A percentile compares a stretch with the other conserved stretches of the same genome.
These are phyloP conservation scores for Misgurnus anguillicaudatus DNA, from an alignment of 2,113 vertebrate species.

Conservation along the genomic window DNA sequence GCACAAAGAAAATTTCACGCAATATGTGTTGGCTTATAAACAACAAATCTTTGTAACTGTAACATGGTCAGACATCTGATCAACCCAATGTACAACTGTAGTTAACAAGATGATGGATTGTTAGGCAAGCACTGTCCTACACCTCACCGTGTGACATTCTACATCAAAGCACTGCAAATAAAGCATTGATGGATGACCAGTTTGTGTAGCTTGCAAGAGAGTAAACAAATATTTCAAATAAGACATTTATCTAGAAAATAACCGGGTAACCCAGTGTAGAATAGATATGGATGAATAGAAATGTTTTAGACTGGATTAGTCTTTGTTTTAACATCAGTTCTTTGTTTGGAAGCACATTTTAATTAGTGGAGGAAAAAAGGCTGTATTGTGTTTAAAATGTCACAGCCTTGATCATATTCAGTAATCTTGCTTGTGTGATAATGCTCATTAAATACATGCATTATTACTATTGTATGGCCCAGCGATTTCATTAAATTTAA, in stretches of 20 bases:
- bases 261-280: too few relatives aligned
- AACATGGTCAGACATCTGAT: not conserved
- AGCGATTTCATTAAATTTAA: not conserved
- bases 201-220: not conserved
- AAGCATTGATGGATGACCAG: conserved; percentile 23
- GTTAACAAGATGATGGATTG: conserved; percentile 28
- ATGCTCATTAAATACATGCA: not conserved
- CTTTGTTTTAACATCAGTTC: too few relatives aligned
- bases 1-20: not conserved
- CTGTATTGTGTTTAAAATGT: too few relatives aligned
- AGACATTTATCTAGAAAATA: not conserved
- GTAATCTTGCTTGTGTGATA: too few relatives aligned
- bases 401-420: too few relatives aligned
- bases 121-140: not conserved
- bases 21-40: not conserved
- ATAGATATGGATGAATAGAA: too few relatives aligned
- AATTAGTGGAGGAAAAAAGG: too few relatives aligned
- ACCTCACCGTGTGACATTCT: conserved; percentile 15
- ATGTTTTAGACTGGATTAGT: too few relatives aligned
- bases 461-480: not conserved
- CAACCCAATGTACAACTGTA: conserved; percentile 8
- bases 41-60: conserved; percentile 2
- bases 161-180: conserved; percentile 7
- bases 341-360: too few relatives aligned
- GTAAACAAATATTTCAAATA: not conserved